phyloP scores from a whole-genome alignment of 2,888 invertebrate genomes.

The Aleiodes alternator region DNA sequence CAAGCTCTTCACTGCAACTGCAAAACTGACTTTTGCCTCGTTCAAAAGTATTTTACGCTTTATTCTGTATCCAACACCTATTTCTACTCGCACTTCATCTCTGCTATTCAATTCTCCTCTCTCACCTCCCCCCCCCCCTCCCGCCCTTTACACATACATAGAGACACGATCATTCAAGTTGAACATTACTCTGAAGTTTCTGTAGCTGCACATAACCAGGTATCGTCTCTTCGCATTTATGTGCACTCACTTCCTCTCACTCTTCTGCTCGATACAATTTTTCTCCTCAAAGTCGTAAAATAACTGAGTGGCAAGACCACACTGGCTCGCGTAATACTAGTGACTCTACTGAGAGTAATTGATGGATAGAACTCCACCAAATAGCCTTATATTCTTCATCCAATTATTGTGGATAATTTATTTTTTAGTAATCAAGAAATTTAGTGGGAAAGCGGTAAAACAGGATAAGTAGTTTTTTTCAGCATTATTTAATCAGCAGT shows the following conservation, averaged over 20 bases:
- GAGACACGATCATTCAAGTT: not conserved
- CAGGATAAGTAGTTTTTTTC: too few species aligned
- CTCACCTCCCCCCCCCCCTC: not conserved
- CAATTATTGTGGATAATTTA: too few species aligned
- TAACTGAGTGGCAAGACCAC: constrained; percentile 25
- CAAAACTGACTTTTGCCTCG: constrained; percentile 60
- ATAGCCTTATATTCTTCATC: constrained; percentile 6
- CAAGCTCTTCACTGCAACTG: constrained; percentile 60
- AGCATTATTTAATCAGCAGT: too few species aligned
- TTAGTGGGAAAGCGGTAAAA: too few species aligned
- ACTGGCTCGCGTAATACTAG: constrained; percentile 21
- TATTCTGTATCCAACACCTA: constrained; percentile 51
- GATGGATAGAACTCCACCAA: not conserved
- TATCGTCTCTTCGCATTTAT: constrained; percentile 28
- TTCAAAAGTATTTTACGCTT: constrained; percentile 63
- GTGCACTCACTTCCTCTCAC: not conserved
- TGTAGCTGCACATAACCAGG: constrained; percentile 31
- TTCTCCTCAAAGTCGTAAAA: constrained; percentile 18
- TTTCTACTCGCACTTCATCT: constrained; percentile 40
- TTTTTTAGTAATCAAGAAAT: too few species aligned
- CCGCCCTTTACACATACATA: not conserved
- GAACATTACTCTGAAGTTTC: not conserved
- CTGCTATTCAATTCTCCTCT: constrained; percentile 3
- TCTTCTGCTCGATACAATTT: constrained; percentile 22
- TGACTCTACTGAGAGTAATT: constrained; percentile 4